A percentile compares a stretch with the other conserved stretches of the same genome.
Conservation (phyloP, 2,797 vertebrate genomes). For the Gallinago nigripennis region DNA sequence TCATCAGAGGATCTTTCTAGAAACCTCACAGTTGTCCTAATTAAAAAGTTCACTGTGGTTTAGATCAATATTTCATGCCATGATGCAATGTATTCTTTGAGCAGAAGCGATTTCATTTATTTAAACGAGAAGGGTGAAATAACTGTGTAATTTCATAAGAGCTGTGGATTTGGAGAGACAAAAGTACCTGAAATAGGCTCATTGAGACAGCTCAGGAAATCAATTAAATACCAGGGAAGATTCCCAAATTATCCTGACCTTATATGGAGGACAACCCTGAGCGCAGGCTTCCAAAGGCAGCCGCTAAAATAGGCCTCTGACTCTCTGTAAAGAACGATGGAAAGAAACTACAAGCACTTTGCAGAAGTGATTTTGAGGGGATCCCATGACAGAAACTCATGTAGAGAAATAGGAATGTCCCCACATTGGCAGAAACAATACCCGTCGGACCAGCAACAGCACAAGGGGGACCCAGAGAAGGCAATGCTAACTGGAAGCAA, state of each 20-base stretch:
- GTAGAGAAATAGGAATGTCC: accelerated
- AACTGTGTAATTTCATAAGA: neutral
- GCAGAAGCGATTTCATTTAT: neutral
- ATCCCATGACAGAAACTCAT: accelerated
- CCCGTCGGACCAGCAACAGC: neutral
- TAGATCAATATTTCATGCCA: neutral
- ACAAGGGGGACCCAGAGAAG: neutral
- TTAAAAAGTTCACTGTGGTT: neutral
- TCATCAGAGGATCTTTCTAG: neutral
- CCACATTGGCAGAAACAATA: neutral
- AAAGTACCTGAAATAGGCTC: neutral
- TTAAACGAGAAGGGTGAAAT: constrained; percentile 15
- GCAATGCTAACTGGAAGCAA: neutral
- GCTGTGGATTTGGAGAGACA: neutral
- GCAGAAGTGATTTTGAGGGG: neutral
- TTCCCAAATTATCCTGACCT: neutral
- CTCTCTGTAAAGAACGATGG: neutral
- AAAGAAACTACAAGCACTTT: neutral
- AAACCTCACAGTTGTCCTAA: neutral
- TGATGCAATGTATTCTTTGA: constrained; percentile 34
- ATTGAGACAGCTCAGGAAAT: neutral
- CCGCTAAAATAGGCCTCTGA: neutral
- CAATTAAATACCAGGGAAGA: neutral
- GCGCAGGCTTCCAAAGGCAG: neutral
- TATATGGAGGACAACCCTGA: neutral